A percentile compares a stretch with the other conserved stretches of the same genome.
Evolutionary conservation across 2,113 vertebrate species (phyloP).

Genomic region (Larimichthys crocea): DNA sequence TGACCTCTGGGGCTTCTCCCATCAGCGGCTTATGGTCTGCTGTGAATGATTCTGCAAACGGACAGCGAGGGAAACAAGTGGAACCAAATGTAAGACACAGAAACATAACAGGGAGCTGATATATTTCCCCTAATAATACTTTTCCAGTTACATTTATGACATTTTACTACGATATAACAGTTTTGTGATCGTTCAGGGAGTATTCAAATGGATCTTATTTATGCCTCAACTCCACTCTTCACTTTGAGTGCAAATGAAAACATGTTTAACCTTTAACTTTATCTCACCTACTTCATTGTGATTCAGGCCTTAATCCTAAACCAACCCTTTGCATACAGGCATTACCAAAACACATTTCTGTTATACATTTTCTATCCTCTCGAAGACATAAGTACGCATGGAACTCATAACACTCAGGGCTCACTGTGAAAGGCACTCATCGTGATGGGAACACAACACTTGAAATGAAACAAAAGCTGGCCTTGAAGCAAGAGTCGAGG

Average conservation of each 20-base stretch:
- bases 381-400: background rate
- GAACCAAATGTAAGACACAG: background rate
- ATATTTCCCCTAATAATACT: background rate
- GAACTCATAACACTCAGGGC: background rate
- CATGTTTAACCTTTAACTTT: background rate
- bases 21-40: conserved; percentile 97
- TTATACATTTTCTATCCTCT: background rate
- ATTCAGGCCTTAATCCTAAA: background rate
- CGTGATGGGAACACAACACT: background rate
- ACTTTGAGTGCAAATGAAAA: no score
- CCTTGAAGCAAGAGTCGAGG: background rate
- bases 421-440: background rate
- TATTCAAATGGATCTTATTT: no score
- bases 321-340: background rate
- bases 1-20: conserved; percentile 94
- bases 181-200: no score
- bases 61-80: background rate
- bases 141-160: no score
- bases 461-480: background rate
- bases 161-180: no score
- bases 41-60: conserved; percentile 92
- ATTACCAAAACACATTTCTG: background rate
- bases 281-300: background rate
- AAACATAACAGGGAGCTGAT: background rate
- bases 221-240: no score